Evolutionary conservation across 2,888 invertebrate species (phyloP).

Genomic region (Tachina lurida): DNA sequence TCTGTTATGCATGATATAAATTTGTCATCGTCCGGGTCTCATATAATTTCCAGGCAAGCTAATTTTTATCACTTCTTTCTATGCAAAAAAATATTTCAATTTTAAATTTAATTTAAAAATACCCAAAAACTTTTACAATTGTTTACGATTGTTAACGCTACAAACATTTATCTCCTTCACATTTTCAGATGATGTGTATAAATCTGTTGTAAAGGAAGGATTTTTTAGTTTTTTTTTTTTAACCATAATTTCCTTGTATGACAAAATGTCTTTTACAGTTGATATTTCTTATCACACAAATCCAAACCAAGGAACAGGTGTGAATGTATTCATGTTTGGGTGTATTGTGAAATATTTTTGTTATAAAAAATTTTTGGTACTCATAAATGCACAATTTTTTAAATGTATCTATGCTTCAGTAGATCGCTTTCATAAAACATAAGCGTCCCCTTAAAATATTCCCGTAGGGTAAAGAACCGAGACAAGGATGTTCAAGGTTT

Average conservation of each 20-base stretch:
- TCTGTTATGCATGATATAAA: too few species aligned
- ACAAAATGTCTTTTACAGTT: slow-evolving; percentile 54
- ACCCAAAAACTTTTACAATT: neutral
- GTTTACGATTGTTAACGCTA: neutral
- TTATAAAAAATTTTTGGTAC: slow-evolving; percentile 22
- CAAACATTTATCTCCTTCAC: slow-evolving; percentile 20
- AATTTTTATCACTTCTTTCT: too few species aligned
- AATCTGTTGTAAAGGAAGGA: neutral
- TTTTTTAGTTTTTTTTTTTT: slow-evolving; percentile 3
- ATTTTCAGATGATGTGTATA: neutral
- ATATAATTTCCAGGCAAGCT: too few species aligned
- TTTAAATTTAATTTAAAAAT: neutral
- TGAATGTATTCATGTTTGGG: slow-evolving; percentile 10
- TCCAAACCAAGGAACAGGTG: slow-evolving; percentile 42
- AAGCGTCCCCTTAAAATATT: neutral
- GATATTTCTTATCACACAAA: slow-evolving; percentile 39
- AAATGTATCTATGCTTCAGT: slow-evolving; percentile 46
- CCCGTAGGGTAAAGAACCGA: neutral
- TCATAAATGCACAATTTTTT: slow-evolving; percentile 47
- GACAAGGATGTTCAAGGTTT: neutral
- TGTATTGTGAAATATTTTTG: slow-evolving; percentile 29
- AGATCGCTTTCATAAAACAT: neutral
- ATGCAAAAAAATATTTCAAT: too few species aligned
- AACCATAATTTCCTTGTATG: slow-evolving; percentile 50
- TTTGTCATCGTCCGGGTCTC: too few species aligned